These are phyloP conservation scores for Tiliacea aurago DNA, from an alignment of 2,888 invertebrate species.

Conservation along the genomic window DNA sequence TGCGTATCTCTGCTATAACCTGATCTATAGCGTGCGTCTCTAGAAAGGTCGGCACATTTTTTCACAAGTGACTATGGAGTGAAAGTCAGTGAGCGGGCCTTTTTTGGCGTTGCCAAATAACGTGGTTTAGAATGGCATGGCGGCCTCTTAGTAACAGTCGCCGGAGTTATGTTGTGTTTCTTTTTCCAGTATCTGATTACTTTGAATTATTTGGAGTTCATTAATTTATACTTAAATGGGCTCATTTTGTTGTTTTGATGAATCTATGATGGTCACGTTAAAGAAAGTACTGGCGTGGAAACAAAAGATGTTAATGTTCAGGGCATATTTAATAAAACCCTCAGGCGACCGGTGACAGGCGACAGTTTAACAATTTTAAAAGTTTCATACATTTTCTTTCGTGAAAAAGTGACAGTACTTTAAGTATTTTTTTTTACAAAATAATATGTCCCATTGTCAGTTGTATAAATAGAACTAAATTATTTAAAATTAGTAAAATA, in stretches of 20 bases:
- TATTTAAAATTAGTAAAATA: neutral
- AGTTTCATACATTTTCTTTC: neutral
- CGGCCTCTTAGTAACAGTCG: conserved; percentile 64
- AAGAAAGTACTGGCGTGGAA: neutral
- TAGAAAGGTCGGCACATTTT: conserved; percentile 85
- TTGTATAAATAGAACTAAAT: neutral
- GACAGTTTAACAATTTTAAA: neutral
- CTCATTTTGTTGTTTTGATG: neutral
- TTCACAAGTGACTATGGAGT: conserved; percentile 80
- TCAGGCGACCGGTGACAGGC: neutral
- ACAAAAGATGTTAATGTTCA: neutral
- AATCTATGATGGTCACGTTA: no score
- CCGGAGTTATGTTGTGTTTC: conserved; percentile 31
- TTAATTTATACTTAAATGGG: neutral
- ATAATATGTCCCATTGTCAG: neutral
- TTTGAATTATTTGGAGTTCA: neutral
- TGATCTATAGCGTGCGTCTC: conserved; percentile 58
- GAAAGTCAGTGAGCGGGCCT: conserved; percentile 83
- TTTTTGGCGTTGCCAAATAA: conserved; percentile 85
- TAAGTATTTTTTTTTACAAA: neutral
- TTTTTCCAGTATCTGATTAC: conserved; percentile 36
- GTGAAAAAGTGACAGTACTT: neutral
- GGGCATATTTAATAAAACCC: neutral
- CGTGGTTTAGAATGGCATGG: conserved; percentile 72
- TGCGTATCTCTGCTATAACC: conserved; percentile 48